Conservation (phyloP, 2,797 vertebrate species). For the Paratrypauchen microcephalus region DNA sequence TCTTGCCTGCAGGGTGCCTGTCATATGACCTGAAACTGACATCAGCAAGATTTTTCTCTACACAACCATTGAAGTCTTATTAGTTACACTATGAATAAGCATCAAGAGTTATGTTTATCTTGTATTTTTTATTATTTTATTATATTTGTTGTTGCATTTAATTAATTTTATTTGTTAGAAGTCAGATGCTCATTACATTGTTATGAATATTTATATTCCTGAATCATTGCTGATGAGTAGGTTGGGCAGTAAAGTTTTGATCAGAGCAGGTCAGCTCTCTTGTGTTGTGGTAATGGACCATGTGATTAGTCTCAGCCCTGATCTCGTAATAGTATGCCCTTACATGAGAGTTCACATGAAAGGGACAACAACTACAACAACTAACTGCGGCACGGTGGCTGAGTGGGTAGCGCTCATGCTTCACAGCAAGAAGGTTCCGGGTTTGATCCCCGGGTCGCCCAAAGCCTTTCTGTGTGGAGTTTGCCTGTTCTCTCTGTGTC, state of each 20-base stretch:
- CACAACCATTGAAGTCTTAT: background rate
- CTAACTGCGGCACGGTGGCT: too few species aligned
- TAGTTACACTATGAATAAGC: background rate
- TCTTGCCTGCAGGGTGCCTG: conserved; percentile 16
- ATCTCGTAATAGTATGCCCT: background rate
- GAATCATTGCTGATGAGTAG: background rate
- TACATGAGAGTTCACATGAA: background rate
- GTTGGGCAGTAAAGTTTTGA: background rate
- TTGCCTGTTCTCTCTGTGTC: too few species aligned
- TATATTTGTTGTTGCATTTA: background rate
- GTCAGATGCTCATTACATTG: too few species aligned
- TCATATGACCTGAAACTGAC: conserved; percentile 27
- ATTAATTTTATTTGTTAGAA: background rate
- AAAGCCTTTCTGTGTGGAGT: too few species aligned
- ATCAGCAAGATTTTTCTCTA: conserved; percentile 15
- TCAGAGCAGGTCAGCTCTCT: background rate
- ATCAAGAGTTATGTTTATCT: background rate
- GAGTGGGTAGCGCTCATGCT: too few species aligned
- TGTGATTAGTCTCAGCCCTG: background rate
- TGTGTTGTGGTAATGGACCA: background rate
- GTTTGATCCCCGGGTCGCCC: too few species aligned
- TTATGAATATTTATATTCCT: background rate
- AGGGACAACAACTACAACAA: background rate
- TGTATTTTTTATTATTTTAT: too few species aligned
- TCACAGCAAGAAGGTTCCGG: too few species aligned